Conservation (phyloP, 2,113 vertebrate genomes). For the Ascaphus truei region DNA sequence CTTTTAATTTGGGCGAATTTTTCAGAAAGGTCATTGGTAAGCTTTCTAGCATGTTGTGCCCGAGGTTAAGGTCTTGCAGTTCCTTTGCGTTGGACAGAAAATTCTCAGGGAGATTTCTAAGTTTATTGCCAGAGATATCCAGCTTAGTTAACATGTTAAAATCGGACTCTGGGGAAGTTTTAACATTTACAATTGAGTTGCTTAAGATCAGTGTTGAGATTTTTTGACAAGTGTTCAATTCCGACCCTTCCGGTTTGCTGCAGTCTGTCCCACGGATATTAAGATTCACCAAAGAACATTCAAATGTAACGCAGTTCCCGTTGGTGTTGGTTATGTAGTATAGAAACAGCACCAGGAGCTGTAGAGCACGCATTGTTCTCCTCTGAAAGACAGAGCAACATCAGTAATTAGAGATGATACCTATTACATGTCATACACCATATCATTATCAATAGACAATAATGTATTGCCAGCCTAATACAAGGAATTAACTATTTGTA, state of each 20-base stretch:
- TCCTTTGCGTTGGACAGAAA: neutral
- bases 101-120: neutral
- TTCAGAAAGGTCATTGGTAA: rapidly evolving
- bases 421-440: too few relatives aligned
- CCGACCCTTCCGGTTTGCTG: neutral
- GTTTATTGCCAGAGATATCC: conserved; percentile 34
- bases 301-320: neutral
- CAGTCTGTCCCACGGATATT: neutral
- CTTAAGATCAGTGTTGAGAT: neutral
- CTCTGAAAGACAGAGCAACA: neutral
- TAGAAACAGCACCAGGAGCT: neutral
- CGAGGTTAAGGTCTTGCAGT: neutral
- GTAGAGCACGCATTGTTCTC: neutral
- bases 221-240: rapidly evolving
- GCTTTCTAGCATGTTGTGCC: neutral
- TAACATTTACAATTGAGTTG: neutral
- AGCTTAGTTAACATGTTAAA: neutral
- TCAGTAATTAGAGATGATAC: neutral
- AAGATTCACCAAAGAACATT: neutral
- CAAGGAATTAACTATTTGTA: too few relatives aligned
- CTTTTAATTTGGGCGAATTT: neutral
- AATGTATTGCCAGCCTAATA: too few relatives aligned
- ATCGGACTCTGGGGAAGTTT: rapidly evolving
- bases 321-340: rapidly evolving
- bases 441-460: too few relatives aligned